Conservation (phyloP, 2,888 invertebrate genomes). For the Timema cristinae region DNA sequence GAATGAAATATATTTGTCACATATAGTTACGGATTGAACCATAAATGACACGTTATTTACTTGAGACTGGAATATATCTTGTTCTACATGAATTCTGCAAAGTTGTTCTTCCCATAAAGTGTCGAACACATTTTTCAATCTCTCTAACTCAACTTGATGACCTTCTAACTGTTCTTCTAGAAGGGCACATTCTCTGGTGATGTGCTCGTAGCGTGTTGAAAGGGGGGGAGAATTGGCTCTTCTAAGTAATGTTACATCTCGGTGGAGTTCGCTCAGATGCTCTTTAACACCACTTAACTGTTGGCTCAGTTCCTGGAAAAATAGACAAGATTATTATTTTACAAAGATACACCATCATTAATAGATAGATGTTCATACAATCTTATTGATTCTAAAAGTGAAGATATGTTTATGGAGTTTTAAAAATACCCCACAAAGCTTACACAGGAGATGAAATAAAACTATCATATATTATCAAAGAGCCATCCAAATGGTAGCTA, state of each 20-base stretch:
- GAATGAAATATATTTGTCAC: too few relatives aligned
- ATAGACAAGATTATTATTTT: neutral
- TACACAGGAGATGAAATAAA: too few relatives aligned
- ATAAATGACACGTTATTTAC: slow-evolving; percentile 36
- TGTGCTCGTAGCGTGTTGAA: slow-evolving; percentile 49
- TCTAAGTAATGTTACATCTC: slow-evolving; percentile 63
- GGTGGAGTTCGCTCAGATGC: slow-evolving; percentile 62
- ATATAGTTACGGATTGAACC: too few relatives aligned
- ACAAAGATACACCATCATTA: neutral
- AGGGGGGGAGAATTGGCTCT: slow-evolving; percentile 50
- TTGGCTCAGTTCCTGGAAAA: slow-evolving; percentile 54
- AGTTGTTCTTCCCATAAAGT: slow-evolving; percentile 69
- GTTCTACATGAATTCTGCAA: slow-evolving; percentile 65
- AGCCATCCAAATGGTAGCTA: too few relatives aligned
- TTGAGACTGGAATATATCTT: slow-evolving; percentile 60
- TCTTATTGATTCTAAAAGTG: slow-evolving; percentile 9
- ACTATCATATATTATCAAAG: too few relatives aligned
- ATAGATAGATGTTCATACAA: neutral
- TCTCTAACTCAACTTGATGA: slow-evolving; percentile 58
- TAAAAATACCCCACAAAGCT: too few relatives aligned
- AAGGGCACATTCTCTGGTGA: slow-evolving; percentile 55
- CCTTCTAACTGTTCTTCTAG: slow-evolving; percentile 58
- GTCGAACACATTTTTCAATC: slow-evolving; percentile 56
- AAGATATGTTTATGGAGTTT: neutral
- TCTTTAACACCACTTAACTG: slow-evolving; percentile 59